These are phyloP conservation scores for Drosophila orosa DNA, from an alignment of 1,140 invertebrate genomes.

Conservation along the genomic window DNA sequence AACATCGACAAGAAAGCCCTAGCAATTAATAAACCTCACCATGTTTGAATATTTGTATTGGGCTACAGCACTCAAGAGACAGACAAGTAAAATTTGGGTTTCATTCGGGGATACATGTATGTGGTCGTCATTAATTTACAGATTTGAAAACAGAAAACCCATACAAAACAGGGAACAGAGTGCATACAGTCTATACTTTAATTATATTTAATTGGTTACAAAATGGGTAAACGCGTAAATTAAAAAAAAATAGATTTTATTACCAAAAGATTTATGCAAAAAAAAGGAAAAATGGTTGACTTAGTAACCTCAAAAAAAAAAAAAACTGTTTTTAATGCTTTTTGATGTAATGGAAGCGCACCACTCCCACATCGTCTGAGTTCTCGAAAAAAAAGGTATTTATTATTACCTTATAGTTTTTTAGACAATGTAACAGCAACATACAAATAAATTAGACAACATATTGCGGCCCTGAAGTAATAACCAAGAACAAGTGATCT, in stretches of 20 bases:
- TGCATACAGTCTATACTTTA: not conserved
- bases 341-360: not conserved
- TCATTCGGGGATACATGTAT: not conserved
- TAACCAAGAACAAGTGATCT: not conserved
- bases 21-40: slow-evolving; percentile 5
- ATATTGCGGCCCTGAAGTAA: not conserved
- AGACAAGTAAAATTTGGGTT: not conserved
- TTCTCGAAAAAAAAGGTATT: not conserved
- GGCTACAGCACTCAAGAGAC: not conserved
- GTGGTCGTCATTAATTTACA: not conserved
- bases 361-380: not conserved
- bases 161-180: not conserved
- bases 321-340: not conserved
- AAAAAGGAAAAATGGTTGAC: not conserved
- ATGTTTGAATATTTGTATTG: not conserved
- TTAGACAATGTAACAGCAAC: not conserved
- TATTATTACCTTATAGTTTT: not conserved
- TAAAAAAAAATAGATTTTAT: not conserved
- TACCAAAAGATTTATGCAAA: not conserved
- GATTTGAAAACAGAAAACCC: not conserved
- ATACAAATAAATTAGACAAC: not conserved
- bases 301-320: not conserved
- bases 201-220: not conserved
- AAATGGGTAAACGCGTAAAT: too few species aligned
- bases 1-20: slow-evolving; percentile 5